A percentile compares a stretch with the other conserved stretches of the same genome.
These are phyloP conservation scores for Pristionchus japonicus DNA, from an alignment of 2,888 invertebrate genomes.

Conservation along the genomic window DNA sequence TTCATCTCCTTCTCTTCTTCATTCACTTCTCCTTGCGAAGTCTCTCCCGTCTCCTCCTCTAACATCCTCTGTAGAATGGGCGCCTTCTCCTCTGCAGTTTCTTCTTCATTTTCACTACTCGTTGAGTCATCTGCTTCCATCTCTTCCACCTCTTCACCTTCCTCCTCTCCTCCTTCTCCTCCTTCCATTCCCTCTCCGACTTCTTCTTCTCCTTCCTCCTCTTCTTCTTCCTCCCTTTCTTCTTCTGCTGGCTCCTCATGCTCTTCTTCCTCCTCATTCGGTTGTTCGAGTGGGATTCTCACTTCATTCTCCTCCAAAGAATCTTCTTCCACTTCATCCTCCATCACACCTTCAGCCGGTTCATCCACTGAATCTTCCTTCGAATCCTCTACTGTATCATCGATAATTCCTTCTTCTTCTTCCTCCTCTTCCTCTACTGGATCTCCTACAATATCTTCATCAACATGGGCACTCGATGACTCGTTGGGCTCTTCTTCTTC, in stretches of 20 bases:
- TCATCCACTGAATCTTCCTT: background rate
- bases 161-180: no score
- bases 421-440: background rate
- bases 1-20: background rate
- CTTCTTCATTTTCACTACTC: no score
- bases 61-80: background rate
- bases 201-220: background rate
- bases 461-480: background rate
- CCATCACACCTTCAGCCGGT: background rate
- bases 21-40: background rate
- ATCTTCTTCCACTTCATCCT: background rate
- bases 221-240: background rate
- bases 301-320: background rate
- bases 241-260: no score
- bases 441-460: background rate
- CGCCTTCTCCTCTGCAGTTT: conserved; percentile 21
- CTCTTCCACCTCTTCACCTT: no score
- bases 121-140: no score
- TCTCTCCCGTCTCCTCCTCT: background rate
- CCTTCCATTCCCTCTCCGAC: no score
- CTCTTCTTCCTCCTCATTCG: background rate
- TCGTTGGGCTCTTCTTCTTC: background rate
- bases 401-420: background rate
- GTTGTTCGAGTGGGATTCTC: background rate
- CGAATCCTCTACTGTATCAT: background rate